Percentiles rank a stretch among this genome's conserved stretches.
phyloP scores from a whole-genome alignment of 2,797 vertebrate genomes.

The Siniperca scherzeri region DNA sequence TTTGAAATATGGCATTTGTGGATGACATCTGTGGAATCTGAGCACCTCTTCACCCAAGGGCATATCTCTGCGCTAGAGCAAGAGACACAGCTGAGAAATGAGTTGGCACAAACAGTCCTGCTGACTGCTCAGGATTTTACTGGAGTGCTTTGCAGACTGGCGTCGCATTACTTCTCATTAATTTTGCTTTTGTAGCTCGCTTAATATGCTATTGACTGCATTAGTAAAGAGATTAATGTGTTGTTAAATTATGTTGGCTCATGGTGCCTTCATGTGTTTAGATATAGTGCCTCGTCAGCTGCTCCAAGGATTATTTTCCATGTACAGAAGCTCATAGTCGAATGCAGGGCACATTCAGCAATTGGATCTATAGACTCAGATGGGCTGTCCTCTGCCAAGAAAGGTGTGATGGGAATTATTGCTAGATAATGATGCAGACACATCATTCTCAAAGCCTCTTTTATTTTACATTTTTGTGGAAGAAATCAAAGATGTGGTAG shows the following conservation, averaged over 20 bases:
- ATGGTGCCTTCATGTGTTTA: constrained; percentile 58
- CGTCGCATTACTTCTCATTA: constrained; percentile 85
- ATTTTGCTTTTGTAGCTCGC: constrained; percentile 87
- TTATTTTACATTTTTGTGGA: neutral
- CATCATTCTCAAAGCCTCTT: constrained; percentile 2
- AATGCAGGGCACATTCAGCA: constrained; percentile 46
- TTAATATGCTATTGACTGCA: constrained; percentile 89
- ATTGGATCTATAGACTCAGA: constrained; percentile 43
- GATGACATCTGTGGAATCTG: constrained; percentile 63
- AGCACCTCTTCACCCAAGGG: constrained; percentile 67
- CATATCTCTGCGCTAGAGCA: constrained; percentile 41
- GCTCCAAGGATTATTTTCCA: constrained; percentile 66
- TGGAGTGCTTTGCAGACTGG: constrained; percentile 59
- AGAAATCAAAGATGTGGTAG: neutral
- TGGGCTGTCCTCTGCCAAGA: constrained; percentile 51
- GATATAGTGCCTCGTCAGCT: constrained; percentile 76
- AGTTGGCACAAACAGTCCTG: constrained; percentile 60
- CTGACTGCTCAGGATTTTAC: constrained; percentile 81
- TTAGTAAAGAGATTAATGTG: constrained; percentile 88
- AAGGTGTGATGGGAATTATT: constrained; percentile 47
- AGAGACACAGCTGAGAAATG: constrained; percentile 64
- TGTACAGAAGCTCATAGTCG: constrained; percentile 62
- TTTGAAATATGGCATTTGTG: constrained; percentile 60
- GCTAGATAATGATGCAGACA: constrained; percentile 28
- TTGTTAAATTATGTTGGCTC: constrained; percentile 85